Percentiles rank a stretch among this genome's conserved stretches.
Conservation (phyloP, 1,140 invertebrate genomes). For the Grapholita molesta region DNA sequence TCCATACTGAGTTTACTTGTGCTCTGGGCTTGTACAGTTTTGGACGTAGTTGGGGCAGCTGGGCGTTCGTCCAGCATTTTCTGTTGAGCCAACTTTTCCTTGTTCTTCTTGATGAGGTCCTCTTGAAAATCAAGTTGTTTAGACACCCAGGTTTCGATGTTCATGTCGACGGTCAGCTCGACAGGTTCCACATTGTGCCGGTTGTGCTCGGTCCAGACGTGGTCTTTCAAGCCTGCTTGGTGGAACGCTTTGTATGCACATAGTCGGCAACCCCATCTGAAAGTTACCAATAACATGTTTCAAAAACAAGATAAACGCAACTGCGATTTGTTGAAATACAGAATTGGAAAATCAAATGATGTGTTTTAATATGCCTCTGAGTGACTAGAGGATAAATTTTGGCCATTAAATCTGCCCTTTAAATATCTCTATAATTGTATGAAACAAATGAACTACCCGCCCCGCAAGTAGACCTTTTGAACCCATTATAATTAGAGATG, state of each 20-base stretch:
- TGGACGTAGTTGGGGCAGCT: not conserved
- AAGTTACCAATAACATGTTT: not conserved
- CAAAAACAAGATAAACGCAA: not conserved
- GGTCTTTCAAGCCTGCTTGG: slow-evolving; percentile 49
- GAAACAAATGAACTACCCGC: too few relatives aligned
- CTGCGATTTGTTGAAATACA: too few relatives aligned
- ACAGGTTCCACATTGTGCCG: slow-evolving; percentile 38
- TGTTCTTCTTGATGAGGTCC: slow-evolving; percentile 40
- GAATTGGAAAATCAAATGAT: too few relatives aligned
- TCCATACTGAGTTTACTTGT: not conserved
- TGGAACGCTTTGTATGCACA: slow-evolving; percentile 69
- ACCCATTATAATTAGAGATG: too few relatives aligned
- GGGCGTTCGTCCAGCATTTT: slow-evolving; percentile 28
- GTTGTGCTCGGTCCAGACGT: slow-evolving; percentile 52
- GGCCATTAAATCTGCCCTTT: too few relatives aligned
- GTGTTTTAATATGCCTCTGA: too few relatives aligned
- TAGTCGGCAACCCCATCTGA: slow-evolving; percentile 58
- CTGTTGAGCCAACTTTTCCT: slow-evolving; percentile 45
- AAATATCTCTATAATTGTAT: too few relatives aligned
- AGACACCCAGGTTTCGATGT: slow-evolving; percentile 55
- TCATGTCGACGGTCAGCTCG: slow-evolving; percentile 37
- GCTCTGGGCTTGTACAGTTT: not conserved
- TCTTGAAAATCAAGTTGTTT: slow-evolving; percentile 48
- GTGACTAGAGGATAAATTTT: too few relatives aligned
- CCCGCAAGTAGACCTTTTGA: too few relatives aligned